Evolutionary conservation across 2,797 vertebrate genomes (phyloP).

Genomic region (Mionectes olivaceus): DNA sequence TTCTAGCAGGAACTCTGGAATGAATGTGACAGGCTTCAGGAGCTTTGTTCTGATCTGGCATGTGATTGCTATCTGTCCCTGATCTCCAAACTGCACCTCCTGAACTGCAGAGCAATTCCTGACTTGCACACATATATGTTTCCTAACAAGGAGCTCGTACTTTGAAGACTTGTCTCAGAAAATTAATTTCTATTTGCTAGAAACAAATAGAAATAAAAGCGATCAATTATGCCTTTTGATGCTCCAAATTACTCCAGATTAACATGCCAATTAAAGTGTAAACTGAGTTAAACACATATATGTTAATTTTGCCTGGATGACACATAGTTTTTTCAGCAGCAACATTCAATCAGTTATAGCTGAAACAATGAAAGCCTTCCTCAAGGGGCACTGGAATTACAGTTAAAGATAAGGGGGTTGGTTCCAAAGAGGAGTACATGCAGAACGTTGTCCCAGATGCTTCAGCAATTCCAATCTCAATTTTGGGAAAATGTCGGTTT

Average conservation of each 20-base stretch:
- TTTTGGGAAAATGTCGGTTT: neutral
- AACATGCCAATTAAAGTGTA: neutral
- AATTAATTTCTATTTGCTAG: neutral
- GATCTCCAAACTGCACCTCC: neutral
- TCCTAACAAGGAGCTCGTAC: neutral
- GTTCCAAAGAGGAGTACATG: neutral
- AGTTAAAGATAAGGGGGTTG: neutral
- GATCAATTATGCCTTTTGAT: neutral
- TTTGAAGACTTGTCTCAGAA: neutral
- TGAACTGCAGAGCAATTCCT: neutral
- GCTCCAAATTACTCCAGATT: neutral
- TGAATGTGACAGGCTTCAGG: neutral
- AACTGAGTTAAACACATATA: neutral
- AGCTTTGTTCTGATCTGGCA: neutral
- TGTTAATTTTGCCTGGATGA: neutral
- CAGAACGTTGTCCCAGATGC: neutral
- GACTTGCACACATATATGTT: neutral
- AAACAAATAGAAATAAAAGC: neutral
- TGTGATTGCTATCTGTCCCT: neutral
- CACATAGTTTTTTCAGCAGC: neutral
- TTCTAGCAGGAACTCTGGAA: neutral
- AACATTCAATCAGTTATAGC: neutral
- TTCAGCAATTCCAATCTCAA: neutral
- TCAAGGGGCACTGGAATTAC: neutral
- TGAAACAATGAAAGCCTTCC: neutral